A percentile compares a stretch with the other conserved stretches of the same genome.
Conservation (phyloP, 2,113 vertebrate species). For the Pseudorasbora parva region DNA sequence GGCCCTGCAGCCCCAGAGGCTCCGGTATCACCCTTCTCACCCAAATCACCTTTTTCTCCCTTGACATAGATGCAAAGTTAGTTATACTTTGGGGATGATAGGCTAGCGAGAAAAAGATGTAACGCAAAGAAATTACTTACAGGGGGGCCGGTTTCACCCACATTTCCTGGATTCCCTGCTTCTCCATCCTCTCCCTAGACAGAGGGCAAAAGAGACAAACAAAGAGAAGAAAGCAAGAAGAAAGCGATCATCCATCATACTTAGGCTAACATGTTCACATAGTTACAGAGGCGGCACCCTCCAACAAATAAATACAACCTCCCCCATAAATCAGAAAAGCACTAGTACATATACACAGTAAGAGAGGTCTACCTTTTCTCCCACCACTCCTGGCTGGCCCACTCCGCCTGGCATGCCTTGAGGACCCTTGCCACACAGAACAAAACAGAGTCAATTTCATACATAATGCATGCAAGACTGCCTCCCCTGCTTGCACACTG, state of each 20-base stretch:
- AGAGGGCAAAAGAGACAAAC: background rate
- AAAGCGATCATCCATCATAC: conserved; percentile 26
- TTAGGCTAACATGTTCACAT: conserved; percentile 24
- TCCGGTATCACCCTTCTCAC: conserved; percentile 90
- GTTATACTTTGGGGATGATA: background rate
- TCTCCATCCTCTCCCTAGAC: conserved; percentile 89
- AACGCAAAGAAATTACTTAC: conserved; percentile 75
- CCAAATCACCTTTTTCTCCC: conserved; percentile 85
- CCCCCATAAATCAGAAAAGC: background rate
- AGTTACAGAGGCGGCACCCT: conserved; percentile 13
- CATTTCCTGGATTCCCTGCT: conserved; percentile 81
- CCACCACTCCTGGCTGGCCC: conserved; percentile 86
- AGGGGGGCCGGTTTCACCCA: conserved; percentile 75
- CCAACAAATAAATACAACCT: conserved; percentile 36
- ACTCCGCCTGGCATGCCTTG: conserved; percentile 82
- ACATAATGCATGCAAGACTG: conserved; percentile 32
- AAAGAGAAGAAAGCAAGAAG: conserved; percentile 34
- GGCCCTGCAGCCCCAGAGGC: conserved; percentile 83
- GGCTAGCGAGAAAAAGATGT: background rate
- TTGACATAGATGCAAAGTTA: conserved; percentile 55
- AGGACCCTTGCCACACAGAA: conserved; percentile 72
- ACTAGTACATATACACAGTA: background rate
- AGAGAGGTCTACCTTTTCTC: conserved; percentile 83
- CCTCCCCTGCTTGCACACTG: background rate
- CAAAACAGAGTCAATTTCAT: conserved; percentile 49